Percentiles rank a stretch among this genome's conserved stretches.
These are phyloP conservation scores for Drosophila carrolli DNA, from an alignment of 1,140 invertebrate species.

Conservation along the genomic window DNA sequence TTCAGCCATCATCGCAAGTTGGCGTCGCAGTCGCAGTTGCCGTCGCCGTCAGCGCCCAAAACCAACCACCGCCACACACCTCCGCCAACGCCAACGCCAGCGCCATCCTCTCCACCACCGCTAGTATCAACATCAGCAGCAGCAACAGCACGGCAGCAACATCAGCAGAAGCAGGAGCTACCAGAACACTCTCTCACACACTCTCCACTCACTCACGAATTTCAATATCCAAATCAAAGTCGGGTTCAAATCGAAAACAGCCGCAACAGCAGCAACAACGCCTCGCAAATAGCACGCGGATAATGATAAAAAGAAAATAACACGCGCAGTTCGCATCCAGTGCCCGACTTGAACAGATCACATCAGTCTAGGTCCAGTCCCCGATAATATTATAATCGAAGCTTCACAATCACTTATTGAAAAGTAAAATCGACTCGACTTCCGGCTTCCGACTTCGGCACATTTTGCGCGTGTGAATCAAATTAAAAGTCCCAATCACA, in stretches of 20 bases:
- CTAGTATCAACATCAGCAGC: constrained; percentile 44
- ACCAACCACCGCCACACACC: constrained; percentile 52
- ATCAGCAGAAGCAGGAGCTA: constrained; percentile 42
- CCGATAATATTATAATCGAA: constrained; percentile 12
- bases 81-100: constrained; percentile 34
- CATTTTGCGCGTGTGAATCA: constrained; percentile 55
- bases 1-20: constrained; percentile 44
- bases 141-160: constrained; percentile 28
- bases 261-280: constrained; percentile 84
- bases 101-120: constrained; percentile 49
- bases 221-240: constrained; percentile 84
- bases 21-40: constrained; percentile 34
- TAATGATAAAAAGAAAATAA: constrained; percentile 72
- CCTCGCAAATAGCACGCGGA: constrained; percentile 78
- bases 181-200: constrained; percentile 39
- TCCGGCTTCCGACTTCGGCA: constrained; percentile 52
- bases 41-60: constrained; percentile 61
- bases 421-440: constrained; percentile 31
- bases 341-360: constrained; percentile 42
- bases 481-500: constrained; percentile 19
- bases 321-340: constrained; percentile 57
- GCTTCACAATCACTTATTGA: constrained; percentile 8
- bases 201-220: constrained; percentile 72
- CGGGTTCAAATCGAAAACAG: constrained; percentile 84
- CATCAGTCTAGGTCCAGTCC: constrained; percentile 26